Evolutionary conservation across 2,797 vertebrate species (phyloP), one percentile per base, ranked within the genome.

Genomic region (Psittacula echo): DNA sequence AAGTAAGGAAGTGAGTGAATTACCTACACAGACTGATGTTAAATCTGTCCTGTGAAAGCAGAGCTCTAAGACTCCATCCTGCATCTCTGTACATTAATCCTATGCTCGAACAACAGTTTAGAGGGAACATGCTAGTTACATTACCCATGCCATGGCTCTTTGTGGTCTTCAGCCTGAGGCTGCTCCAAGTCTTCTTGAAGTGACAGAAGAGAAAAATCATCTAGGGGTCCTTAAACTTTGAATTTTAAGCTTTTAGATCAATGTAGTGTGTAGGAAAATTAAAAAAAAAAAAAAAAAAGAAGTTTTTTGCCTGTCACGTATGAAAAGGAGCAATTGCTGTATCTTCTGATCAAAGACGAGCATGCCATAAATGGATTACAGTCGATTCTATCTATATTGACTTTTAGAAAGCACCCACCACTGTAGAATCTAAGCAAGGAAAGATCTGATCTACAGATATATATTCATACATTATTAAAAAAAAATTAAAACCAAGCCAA

Each of bases 371-470:
- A 91, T 60, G 16, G 60, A 76, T 93, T 90, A 92, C 54, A 60
- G 51, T 23, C 5, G 39, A 80, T 85, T 91, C 45, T 66, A 73
- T 74, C 72, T 80, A 42, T 54, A 62, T 37, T 61, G 80, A 78
- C 65, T 85, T 92, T 56, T 75, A 61, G 51, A 85, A 92, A 94
- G 75, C 39, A 93, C 17, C 47, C 27, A 53, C 24, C 12, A 24
- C 65, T 39, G 24, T 68, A 66, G 45, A 83, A 85, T 71, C 56
- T 60, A 89, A 90, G 70, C 32, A 80, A 85, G 65, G 30, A 48
- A 87, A 86, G 76, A 94, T 87, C 68, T 89, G 37, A 50, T 91
- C 74, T 95, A 73, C 42, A 87, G 70, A 93, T 95, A 93, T 65
- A 89, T 56, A 70, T 75, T 94, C 56, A 72, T 74, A 39, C 34